These are phyloP conservation scores for Chaitophorus viminalis DNA, from an alignment of 2,888 invertebrate species.

Conservation along the genomic window DNA sequence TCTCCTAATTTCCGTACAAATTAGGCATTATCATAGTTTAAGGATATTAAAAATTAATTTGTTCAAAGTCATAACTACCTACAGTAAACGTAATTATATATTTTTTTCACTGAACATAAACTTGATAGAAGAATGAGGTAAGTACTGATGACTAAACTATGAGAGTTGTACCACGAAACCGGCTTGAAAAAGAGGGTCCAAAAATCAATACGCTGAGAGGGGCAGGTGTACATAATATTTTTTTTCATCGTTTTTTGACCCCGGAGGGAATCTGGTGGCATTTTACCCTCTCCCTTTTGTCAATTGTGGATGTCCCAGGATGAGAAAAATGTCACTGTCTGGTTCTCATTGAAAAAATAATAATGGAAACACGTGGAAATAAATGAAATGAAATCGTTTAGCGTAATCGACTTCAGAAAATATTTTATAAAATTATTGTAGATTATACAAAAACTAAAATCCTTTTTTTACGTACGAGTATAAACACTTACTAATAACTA, in stretches of 20 bases:
- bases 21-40: constrained; percentile 23
- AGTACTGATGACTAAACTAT: constrained; percentile 27
- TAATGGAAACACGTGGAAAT: not conserved
- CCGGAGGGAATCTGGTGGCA: constrained; percentile 49
- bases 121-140: not conserved
- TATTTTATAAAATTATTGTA: no score
- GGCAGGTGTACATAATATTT: constrained; percentile 55
- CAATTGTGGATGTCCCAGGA: constrained; percentile 42
- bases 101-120: not conserved
- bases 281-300: constrained; percentile 44
- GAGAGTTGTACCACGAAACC: constrained; percentile 40
- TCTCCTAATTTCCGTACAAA: constrained; percentile 44
- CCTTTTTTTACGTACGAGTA: no score
- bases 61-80: not conserved
- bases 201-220: constrained; percentile 56
- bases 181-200: constrained; percentile 59
- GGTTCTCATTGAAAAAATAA: constrained; percentile 53
- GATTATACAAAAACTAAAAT: no score
- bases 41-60: constrained; percentile 40
- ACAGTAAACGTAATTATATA: constrained; percentile 13
- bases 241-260: constrained; percentile 59
- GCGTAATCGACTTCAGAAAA: constrained; percentile 1
- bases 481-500: no score
- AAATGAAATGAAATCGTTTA: constrained; percentile 1
- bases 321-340: constrained; percentile 56